phyloP scores from a whole-genome alignment of 1,140 invertebrate genomes.

The Agraylea sexmaculata region DNA sequence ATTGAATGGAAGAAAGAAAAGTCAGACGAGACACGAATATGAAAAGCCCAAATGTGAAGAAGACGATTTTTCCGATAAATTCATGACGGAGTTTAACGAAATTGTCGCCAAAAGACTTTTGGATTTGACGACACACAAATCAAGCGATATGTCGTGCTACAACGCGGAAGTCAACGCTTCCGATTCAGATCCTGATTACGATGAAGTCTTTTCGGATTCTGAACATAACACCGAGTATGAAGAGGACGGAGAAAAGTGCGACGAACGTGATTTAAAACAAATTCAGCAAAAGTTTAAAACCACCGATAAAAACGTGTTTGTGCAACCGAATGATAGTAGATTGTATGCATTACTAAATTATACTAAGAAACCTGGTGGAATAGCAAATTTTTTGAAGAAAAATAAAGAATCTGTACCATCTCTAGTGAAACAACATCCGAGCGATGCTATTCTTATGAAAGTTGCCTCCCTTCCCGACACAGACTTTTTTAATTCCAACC shows the following conservation, averaged over 20 bases:
- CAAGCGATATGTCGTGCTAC: slow-evolving; percentile 12
- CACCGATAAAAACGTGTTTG: too few relatives aligned
- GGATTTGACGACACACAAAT: slow-evolving; percentile 12
- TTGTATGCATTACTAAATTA: too few relatives aligned
- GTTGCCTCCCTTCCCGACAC: slow-evolving; percentile 14
- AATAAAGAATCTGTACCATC: slow-evolving; percentile 12
- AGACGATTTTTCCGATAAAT: slow-evolving; percentile 14
- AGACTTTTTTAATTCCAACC: slow-evolving; percentile 10
- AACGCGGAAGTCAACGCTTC: slow-evolving; percentile 15
- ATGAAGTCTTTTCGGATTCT: slow-evolving; percentile 18
- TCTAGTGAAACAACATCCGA: slow-evolving; percentile 5
- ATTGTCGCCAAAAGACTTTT: slow-evolving; percentile 14
- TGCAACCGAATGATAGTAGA: too few relatives aligned
- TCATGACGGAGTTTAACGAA: slow-evolving; percentile 16
- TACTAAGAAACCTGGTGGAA: too few relatives aligned
- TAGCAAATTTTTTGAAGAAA: slow-evolving; percentile 18
- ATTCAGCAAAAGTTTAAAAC: too few relatives aligned
- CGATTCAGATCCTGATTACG: slow-evolving; percentile 20
- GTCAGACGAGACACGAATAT: background rate
- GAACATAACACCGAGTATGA: slow-evolving; percentile 13
- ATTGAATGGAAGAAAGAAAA: slow-evolving; percentile 11
- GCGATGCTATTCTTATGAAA: slow-evolving; percentile 17
- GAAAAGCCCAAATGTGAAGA: background rate
- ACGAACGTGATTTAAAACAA: too few relatives aligned
- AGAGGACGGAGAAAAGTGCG: too few relatives aligned